Conservation (phyloP, 53 echinoderm and acorn worm species). For the Stichopus horrens region DNA sequence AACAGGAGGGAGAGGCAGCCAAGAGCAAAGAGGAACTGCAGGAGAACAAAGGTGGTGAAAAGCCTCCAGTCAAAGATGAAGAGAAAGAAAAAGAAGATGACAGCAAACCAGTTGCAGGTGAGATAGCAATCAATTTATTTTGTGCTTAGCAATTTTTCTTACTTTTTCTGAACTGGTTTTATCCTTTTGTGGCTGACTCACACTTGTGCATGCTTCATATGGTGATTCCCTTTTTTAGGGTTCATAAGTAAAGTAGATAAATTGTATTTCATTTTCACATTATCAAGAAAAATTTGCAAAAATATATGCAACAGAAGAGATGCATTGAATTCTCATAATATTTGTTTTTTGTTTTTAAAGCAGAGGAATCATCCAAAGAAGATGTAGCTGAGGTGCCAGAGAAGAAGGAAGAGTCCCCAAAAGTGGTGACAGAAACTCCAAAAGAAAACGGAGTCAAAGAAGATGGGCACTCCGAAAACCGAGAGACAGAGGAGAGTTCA, state of each 20-base stretch:
- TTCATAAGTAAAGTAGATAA: no score
- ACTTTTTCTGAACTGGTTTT: no score
- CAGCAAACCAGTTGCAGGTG: conserved; percentile 24
- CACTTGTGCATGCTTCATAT: no score
- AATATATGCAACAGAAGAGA: no score
- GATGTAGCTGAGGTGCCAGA: not conserved
- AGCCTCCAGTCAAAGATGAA: not conserved
- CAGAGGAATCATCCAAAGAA: not conserved
- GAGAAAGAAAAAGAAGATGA: conserved; percentile 23
- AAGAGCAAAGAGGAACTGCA: not conserved
- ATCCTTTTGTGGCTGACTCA: no score
- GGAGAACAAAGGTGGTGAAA: conserved; percentile 6
- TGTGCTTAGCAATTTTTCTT: not conserved
- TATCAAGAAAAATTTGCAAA: no score
- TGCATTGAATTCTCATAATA: not conserved
- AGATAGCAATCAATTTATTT: not conserved
- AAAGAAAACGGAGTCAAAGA: conserved; percentile 40
- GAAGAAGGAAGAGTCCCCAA: not conserved
- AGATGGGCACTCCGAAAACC: conserved; percentile 23
- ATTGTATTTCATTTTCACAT: no score
- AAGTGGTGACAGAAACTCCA: not conserved
- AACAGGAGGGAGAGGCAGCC: not conserved
- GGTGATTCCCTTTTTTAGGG: no score
- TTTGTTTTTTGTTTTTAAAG: not conserved
- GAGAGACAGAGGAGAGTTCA: conserved; percentile 38